Evolutionary conservation across 2,113 vertebrate genomes (phyloP), one percentile per base, ranked within the genome.

Genomic region (Aphelocoma coerulescens): DNA sequence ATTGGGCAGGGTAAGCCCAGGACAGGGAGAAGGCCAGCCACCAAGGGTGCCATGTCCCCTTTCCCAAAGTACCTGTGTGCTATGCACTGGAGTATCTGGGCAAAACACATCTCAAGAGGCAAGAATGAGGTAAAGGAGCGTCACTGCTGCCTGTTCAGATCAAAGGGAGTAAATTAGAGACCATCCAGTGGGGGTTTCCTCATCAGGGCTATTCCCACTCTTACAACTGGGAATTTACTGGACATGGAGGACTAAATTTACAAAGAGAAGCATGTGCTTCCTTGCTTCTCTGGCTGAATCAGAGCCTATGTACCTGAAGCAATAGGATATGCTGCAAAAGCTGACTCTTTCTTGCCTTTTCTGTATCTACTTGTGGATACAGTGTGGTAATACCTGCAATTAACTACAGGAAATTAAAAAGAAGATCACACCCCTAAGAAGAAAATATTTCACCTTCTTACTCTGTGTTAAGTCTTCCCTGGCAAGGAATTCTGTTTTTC

Each of bases 121-220:
- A 18, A 61, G 54, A 49, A 20, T 49, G 43, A 33, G 48, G 35
- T 16, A 58, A 27, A 19, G 21, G 74, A 55, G 27, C 33, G 15
- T 30, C 33, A 11, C 44, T 54, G 35, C 55, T 63, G 27, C 30
- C 44, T 69, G 21, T 10, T 73, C 55, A 33, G 39, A 28, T 20
- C 21, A 10, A 62, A 52, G 6, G 11, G 12, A 52, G 16, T 11
- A 12, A 18, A 35, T 82, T 15, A 71, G 46, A 75, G 8, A 54
- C 13, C 65, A 10, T 9, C 27, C n/a, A 17, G 0, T 0, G 0
- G 11, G 28, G 3, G 2, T 3, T 54, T 44, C 27, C 49, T 86
- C 32, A 24, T 6, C 65, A 41, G 20, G n/a, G 17, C 28, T 73
- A 13, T 37, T 69, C 46, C 37, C 23, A 17, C 22, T 81, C 30